Evolutionary conservation across 2,113 vertebrate genomes (phyloP).

Genomic region (Archilochus colubris): DNA sequence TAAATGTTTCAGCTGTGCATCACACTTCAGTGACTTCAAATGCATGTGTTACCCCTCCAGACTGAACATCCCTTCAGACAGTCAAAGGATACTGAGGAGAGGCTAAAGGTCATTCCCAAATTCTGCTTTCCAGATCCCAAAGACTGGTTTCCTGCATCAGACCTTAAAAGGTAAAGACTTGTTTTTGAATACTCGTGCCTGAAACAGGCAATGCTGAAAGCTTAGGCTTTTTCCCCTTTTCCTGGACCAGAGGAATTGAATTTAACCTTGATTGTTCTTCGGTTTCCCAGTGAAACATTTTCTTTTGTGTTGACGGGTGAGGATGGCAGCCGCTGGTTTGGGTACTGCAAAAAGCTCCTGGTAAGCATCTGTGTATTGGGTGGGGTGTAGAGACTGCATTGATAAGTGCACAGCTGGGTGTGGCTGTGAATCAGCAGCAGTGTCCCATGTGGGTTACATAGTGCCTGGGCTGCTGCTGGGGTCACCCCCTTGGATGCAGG

Average conservation of each 20-base stretch:
- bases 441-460: fast-evolving
- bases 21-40: neutral
- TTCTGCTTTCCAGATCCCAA: conserved; percentile 97
- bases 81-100: conserved; percentile 92
- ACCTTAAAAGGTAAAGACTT: conserved; percentile 85
- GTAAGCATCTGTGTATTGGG: conserved; percentile 77
- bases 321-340: conserved; percentile 96
- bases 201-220: neutral
- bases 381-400: neutral
- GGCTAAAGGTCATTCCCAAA: conserved; percentile 92
- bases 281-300: conserved; percentile 89
- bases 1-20: neutral
- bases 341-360: conserved; percentile 97
- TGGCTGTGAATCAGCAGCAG: fast-evolving
- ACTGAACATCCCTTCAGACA: conserved; percentile 88
- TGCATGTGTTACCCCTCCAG: conserved; percentile 73
- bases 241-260: neutral
- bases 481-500: neutral
- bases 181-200: neutral
- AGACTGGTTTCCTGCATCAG: conserved; percentile 88
- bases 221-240: neutral
- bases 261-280: conserved; percentile 21
- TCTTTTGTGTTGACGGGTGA: conserved; percentile 97
- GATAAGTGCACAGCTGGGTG: neutral
- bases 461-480: neutral